A percentile compares a stretch with the other conserved stretches of the same genome.
These are phyloP conservation scores for Nannospalax galili DNA, from an alignment of 2,113 vertebrate genomes.

Conservation along the genomic window DNA sequence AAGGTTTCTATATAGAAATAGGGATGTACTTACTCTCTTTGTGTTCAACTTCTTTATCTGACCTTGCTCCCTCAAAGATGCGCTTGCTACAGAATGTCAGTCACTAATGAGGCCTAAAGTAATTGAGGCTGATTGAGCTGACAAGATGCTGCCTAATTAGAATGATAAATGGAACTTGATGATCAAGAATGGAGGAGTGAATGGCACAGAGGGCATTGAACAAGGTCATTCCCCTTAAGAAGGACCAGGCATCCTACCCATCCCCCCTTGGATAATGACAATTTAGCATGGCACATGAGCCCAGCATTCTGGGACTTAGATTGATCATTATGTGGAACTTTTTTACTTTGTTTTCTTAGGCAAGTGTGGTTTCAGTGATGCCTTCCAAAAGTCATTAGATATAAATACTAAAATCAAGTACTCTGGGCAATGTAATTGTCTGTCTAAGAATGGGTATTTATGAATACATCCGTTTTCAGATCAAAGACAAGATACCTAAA, in stretches of 20 bases:
- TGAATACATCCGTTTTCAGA: neutral
- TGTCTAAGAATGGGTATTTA: slow-evolving; percentile 15
- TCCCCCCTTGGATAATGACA: neutral
- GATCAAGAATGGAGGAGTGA: slow-evolving; percentile 88
- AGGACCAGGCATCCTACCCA: slow-evolving; percentile 76
- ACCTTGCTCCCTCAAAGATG: slow-evolving; percentile 87
- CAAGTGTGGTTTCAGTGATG: neutral
- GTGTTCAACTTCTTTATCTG: slow-evolving; percentile 83
- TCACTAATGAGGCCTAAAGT: slow-evolving; percentile 93
- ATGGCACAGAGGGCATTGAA: slow-evolving; percentile 87
- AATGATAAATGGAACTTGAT: slow-evolving; percentile 92
- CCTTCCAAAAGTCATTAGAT: neutral
- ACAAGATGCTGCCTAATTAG: slow-evolving; percentile 92
- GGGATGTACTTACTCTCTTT: slow-evolving; percentile 78
- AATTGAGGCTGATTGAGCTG: slow-evolving; percentile 94
- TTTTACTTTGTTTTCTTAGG: neutral
- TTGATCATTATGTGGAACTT: neutral
- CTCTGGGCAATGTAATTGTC: neutral
- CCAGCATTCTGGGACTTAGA: neutral
- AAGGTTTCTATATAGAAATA: neutral
- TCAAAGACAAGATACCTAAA: neutral
- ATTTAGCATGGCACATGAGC: neutral
- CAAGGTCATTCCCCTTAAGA: slow-evolving; percentile 88
- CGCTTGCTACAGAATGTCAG: slow-evolving; percentile 89
- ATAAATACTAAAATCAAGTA: slow-evolving; percentile 40